Evolutionary conservation across 2,797 vertebrate genomes (phyloP), one percentile per base, ranked within the genome.

Genomic region (Chromobotia macracanthus): DNA sequence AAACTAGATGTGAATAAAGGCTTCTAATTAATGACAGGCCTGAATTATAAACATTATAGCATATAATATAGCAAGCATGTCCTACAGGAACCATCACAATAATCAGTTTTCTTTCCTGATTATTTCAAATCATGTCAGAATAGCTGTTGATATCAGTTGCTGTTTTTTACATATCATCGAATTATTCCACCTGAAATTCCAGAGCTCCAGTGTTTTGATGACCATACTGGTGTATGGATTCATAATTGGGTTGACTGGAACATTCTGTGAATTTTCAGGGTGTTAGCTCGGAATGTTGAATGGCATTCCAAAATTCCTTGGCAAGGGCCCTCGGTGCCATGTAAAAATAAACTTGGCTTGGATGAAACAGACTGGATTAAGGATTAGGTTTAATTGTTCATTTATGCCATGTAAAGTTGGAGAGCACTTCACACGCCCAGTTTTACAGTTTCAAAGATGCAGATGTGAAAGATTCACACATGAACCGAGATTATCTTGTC

Each of bases 161-260:
- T 35, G 77, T 66, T 83, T 66, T 75, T 72, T 69, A 19, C 77
- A 82, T 51, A 78, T 66, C 50, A 72, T 80, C 80, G 79, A 80
- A 71, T 72, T 74, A 80, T 44, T 19, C 41, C 41, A 83, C 72
- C 76, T 82, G 67, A 83, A 76, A 87, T 80, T 72, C 53, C 58
- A 23, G 72, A 87, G 73, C 67, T 75, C 65, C 28, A 13, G 82
- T 64, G 79, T 84, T 86, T 86, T 85, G 79, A 85, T 87, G 86
- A 85, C 86, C 82, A 84, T 77, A 76, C 72, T 60, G 65, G 83
- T 80, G 82, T 80, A 77, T 67, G 84, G 82, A 87, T 87, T 87
- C 87, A 83, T 87, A 86, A 86, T 84, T 87, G 81, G 74, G 69
- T 83, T 87, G 84, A 84, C 80, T 84, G 83, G 82, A 86, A 86